phyloP scores from a whole-genome alignment of 2,113 vertebrate species.

The Prionailurus bengalensis region DNA sequence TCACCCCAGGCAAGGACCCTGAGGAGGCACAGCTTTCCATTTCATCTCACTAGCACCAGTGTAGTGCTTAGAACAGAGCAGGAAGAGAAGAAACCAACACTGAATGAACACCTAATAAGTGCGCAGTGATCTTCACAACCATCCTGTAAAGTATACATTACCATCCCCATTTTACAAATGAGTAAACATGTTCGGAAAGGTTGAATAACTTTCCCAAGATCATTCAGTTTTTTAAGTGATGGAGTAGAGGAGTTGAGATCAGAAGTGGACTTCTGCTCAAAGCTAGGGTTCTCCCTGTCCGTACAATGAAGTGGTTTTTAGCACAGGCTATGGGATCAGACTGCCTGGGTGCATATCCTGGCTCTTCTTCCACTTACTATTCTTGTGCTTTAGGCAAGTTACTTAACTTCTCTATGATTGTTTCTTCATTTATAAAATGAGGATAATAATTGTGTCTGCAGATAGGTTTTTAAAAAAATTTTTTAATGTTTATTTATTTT shows the following conservation, averaged over 20 bases:
- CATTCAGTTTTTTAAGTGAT: neutral
- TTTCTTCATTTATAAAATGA: conserved; percentile 41
- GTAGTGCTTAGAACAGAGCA: neutral
- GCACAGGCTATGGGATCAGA: neutral
- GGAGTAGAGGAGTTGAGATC: neutral
- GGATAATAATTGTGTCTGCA: neutral
- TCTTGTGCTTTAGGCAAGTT: neutral
- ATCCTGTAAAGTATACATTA: neutral
- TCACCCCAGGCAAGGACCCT: neutral
- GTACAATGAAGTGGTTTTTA: neutral
- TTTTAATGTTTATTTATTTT: no score
- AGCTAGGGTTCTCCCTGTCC: neutral
- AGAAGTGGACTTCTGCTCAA: neutral
- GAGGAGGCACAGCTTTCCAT: neutral
- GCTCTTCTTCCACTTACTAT: neutral
- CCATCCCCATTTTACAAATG: neutral
- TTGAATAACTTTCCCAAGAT: neutral
- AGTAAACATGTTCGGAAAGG: neutral
- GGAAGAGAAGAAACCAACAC: neutral
- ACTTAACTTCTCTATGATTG: neutral
- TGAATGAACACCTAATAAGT: neutral
- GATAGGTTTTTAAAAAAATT: neutral
- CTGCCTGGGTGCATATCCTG: neutral
- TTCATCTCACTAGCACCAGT: neutral
- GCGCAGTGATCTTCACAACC: neutral